Evolutionary conservation across 2,113 vertebrate species (phyloP), one percentile per base, ranked within the genome.

Genomic region (Neogobius melanostomus): DNA sequence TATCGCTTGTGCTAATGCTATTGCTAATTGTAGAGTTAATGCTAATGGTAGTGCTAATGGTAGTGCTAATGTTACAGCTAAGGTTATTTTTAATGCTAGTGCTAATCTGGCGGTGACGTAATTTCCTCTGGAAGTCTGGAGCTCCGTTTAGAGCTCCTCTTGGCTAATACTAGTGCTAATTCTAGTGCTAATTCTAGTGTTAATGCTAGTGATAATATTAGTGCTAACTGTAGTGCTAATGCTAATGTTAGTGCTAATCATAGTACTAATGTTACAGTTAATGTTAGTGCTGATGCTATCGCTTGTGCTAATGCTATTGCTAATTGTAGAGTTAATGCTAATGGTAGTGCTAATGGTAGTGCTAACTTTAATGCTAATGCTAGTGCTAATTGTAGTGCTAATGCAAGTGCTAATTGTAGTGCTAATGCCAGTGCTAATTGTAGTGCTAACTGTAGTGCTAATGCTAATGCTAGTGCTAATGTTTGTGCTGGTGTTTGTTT

Each of bases 401-500:
- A 49, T 11, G 50, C 7, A 9, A 54, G 8, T 16, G 16, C 52
- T 17, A 54, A 54, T n/a, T 17, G 52, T 10, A 21, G 21, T 49
- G 9, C 9, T 49, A 49, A 49, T 11, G 50, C 7, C 10, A 54
- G 8, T 16, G 16, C 52, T 17, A 54, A 54, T n/a, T 17, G 52
- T 10, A 21, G 21, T 21, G 21, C 21, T 21, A 53, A 17, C 1
- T 8, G n/a, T 53, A 53, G 17, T 8, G 52, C 12, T 51, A n/a
- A 11, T 9, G 53, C 16, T 56, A 56, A 21, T 16, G 53, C 54
- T 57, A 57, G 9, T 28, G 54, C 54, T 57, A 57, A 12, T 61
- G 59, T 36, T 11, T 0, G 11, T 36, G 42, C 2, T 36, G 9
- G 21, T 28, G 56, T 17, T 11, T 51, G 52, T 45, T 95, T 93